Conservation (phyloP, 1,140 invertebrate genomes). For the Leptinotarsa defecta region DNA sequence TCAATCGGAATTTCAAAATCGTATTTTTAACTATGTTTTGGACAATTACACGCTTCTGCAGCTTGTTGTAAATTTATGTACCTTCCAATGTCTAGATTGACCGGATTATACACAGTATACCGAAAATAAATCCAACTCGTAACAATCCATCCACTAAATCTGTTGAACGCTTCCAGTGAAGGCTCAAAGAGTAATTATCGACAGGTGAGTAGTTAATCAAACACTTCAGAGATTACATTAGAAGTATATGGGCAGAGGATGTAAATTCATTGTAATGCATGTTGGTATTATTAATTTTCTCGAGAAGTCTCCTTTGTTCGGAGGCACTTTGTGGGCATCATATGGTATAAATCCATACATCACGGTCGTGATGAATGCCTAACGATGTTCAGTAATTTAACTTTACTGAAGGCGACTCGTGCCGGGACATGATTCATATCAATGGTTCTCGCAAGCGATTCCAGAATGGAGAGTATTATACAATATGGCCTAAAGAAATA, state of each 20-base stretch:
- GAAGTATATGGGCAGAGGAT: slow-evolving; percentile 16
- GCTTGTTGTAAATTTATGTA: no score
- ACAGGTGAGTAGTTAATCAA: slow-evolving; percentile 23
- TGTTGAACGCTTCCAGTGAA: no score
- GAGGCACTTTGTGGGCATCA: slow-evolving; percentile 33
- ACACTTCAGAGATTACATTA: slow-evolving; percentile 20
- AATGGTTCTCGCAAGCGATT: slow-evolving; percentile 15
- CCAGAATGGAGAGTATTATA: slow-evolving; percentile 19
- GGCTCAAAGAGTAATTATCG: slow-evolving; percentile 11
- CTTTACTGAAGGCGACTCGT: slow-evolving; percentile 45
- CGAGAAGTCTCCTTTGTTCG: slow-evolving; percentile 37
- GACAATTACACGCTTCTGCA: no score
- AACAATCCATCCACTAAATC: no score
- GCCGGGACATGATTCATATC: slow-evolving; percentile 44
- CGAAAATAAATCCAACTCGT: no score
- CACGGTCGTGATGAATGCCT: slow-evolving; percentile 43
- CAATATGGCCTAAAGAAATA: slow-evolving; percentile 7
- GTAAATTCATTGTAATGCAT: slow-evolving; percentile 30
- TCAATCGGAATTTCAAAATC: no score
- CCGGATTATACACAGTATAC: no score
- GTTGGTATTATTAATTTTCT: slow-evolving; percentile 32
- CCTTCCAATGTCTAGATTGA: no score
- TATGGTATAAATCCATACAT: slow-evolving; percentile 42
- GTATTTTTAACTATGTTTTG: no score
- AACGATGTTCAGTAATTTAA: slow-evolving; percentile 45